A percentile compares a stretch with the other conserved stretches of the same genome.
Evolutionary conservation across 2,888 invertebrate species (phyloP).

Genomic region (Zygaena filipendulae): DNA sequence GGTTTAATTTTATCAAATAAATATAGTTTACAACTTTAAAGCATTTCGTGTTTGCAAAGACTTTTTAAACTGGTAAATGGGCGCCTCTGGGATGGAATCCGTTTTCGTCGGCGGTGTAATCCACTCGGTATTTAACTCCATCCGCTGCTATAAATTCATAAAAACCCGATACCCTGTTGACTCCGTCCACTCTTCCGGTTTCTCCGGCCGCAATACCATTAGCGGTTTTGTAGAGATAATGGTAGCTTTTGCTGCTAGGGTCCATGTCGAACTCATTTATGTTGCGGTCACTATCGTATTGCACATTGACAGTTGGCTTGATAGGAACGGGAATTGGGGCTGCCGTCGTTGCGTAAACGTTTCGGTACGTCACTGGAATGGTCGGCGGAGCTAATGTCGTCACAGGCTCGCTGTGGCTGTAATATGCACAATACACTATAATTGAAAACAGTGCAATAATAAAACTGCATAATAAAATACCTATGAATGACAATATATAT

Average conservation of each 20-base stretch:
- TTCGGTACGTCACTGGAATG: background rate
- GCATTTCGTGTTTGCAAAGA: too few species aligned
- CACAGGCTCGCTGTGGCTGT: background rate
- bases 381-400: background rate
- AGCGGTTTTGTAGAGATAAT: conserved; percentile 71
- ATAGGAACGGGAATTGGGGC: background rate
- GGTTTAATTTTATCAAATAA: background rate
- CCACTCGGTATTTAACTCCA: conserved; percentile 65
- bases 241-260: conserved; percentile 64
- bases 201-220: conserved; percentile 75
- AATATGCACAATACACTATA: too few species aligned
- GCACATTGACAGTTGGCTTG: background rate
- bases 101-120: conserved; percentile 72
- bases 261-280: conserved; percentile 33
- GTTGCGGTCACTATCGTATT: background rate
- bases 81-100: conserved; percentile 67
- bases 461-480: too few species aligned
- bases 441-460: too few species aligned
- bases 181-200: conserved; percentile 66
- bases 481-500: too few species aligned
- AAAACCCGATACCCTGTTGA: conserved; percentile 68
- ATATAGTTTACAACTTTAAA: too few species aligned
- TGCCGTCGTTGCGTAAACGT: background rate
- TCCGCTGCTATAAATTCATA: conserved; percentile 76
- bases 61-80: conserved; percentile 45